Conservation (phyloP, 35 echinoderm and acorn worm species). For the Strongylocentrotus purpuratus region DNA sequence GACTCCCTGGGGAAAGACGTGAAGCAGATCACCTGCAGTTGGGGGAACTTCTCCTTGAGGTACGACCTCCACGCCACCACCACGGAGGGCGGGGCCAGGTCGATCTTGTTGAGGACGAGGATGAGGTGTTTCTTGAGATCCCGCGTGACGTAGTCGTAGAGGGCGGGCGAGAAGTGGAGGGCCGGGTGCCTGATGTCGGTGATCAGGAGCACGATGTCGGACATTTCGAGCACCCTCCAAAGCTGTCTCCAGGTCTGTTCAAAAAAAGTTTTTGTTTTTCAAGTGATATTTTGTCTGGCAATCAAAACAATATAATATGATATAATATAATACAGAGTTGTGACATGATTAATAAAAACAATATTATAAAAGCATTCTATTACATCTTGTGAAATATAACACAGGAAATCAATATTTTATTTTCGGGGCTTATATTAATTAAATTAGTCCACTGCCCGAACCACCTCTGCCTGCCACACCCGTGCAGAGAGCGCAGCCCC, state of each 20-base stretch:
- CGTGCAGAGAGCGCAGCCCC: no score
- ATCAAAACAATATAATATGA: no score
- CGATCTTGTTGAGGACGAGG: constrained; percentile 93
- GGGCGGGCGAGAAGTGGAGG: constrained; percentile 93
- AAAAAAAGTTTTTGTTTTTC: no score
- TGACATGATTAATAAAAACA: no score
- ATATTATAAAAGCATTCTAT: no score
- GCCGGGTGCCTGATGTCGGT: constrained; percentile 90
- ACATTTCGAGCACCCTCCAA: constrained; percentile 98
- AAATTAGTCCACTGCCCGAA: no score
- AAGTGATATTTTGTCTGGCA: no score
- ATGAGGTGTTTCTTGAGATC: constrained; percentile 94
- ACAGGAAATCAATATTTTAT: no score
- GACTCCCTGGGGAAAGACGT: constrained; percentile 88
- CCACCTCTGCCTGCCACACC: no score
- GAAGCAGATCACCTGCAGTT: constrained; percentile 82
- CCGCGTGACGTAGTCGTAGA: constrained; percentile 91
- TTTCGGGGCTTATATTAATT: no score
- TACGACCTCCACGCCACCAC: constrained; percentile 92
- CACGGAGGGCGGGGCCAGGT: constrained; percentile 84
- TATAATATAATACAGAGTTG: no score
- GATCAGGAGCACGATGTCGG: constrained; percentile 90
- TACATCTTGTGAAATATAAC: no score
- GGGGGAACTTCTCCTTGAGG: constrained; percentile 91
- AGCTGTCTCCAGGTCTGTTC: constrained; percentile 94